Evolutionary conservation across 2,888 invertebrate species (phyloP), one percentile per base, ranked within the genome.

Genomic region (Baccha elongata): DNA sequence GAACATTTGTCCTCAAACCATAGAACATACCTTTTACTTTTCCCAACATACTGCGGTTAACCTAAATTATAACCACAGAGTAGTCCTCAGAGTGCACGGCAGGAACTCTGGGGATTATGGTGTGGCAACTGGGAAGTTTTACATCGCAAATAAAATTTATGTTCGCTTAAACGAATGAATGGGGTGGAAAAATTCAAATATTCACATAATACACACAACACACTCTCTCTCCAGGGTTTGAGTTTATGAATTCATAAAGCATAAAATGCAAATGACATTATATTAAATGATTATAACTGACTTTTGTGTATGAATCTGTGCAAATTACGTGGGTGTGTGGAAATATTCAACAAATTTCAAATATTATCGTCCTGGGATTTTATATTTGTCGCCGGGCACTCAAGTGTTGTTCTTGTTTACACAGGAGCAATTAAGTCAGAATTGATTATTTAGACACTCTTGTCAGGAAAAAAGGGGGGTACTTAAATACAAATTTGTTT

Each of bases 71-170:
- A 60, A 44, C 60, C 48, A 23, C 48, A 19, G 11, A 48, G 29
- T 32, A 40, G 7, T 53, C 60, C 67, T 8, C 67, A 79, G 44
- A 68, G 17, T 44, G 42, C 23, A 48, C 35, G 29, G 44, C 40
- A 40, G 23, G 40, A 60, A 19, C 65, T 17, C 44, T 21, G 50
- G 15, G 40, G 74, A 62, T 73, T 74, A 68, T 53, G 42, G 17
- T 40, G 29, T 40, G 52, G 78, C 44, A 46, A 60, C 35, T 58
- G 68, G 42, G n/a, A 55, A 53, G 21, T 55, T 69, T 69, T 78
- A 78, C 71, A 58, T 64, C 50, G 26, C 50, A 65, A 80, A 71
- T 64, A 17, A 72, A 58, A 72, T 67, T 78, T 65, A 60, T 46
- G 65, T 17, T 75, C 52, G 29, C 72, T 76, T 19, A 42, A 26